These are phyloP conservation scores for Andricus grossulariae DNA, from an alignment of 1,140 invertebrate species.

Conservation along the genomic window DNA sequence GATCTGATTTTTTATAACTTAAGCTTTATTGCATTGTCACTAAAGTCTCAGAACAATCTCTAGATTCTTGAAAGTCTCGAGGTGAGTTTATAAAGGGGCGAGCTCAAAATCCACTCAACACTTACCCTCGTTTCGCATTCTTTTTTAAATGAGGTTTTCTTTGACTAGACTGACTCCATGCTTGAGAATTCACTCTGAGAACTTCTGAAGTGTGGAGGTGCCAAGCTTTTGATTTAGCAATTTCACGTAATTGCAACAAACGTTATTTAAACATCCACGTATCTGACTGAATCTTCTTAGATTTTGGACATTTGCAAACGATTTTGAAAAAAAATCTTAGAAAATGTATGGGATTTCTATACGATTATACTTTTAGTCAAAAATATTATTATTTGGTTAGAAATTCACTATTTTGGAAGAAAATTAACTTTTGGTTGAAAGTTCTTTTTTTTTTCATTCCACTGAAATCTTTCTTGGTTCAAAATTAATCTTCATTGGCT, in stretches of 20 bases:
- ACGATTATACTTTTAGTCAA: too few relatives aligned
- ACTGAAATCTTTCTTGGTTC: too few relatives aligned
- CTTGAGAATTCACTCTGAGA: slow-evolving; percentile 20
- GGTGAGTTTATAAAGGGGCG: slow-evolving; percentile 10
- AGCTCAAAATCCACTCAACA: slow-evolving; percentile 25
- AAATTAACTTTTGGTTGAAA: too few relatives aligned
- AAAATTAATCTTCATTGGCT: too few relatives aligned
- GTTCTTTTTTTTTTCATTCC: too few relatives aligned
- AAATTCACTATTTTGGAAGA: too few relatives aligned
- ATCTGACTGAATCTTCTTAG: too few relatives aligned
- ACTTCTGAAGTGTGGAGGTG: slow-evolving; percentile 4
- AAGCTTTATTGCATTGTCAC: not conserved
- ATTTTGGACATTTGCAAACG: too few relatives aligned
- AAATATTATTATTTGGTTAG: too few relatives aligned
- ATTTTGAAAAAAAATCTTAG: too few relatives aligned
- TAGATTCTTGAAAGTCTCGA: slow-evolving; percentile 15
- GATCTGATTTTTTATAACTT: not conserved
- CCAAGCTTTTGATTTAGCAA: slow-evolving; percentile 14
- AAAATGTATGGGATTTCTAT: too few relatives aligned
- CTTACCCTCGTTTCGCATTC: slow-evolving; percentile 25
- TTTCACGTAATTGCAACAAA: slow-evolving; percentile 2
- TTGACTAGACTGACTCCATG: slow-evolving; percentile 15
- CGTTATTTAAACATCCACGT: too few relatives aligned
- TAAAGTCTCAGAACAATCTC: slow-evolving; percentile 14
- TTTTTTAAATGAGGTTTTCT: slow-evolving; percentile 31